phyloP scores from a whole-genome alignment of 2,113 vertebrate species.

The Alligator sinensis region DNA sequence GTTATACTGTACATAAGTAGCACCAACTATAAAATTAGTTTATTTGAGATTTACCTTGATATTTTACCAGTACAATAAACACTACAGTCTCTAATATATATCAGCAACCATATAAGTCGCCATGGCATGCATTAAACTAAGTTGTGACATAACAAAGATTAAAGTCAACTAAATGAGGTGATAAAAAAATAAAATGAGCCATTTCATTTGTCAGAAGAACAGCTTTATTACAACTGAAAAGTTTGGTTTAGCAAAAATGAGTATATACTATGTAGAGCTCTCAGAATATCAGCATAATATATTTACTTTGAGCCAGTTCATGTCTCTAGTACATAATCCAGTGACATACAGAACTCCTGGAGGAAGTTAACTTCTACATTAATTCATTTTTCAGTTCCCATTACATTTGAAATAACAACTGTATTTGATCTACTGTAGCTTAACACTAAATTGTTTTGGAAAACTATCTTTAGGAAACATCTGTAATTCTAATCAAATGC shows the following conservation, averaged over 20 bases:
- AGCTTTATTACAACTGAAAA: background rate
- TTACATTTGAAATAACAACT: background rate
- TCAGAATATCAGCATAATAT: background rate
- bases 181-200: background rate
- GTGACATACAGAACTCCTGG: accelerated
- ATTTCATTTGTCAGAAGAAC: background rate
- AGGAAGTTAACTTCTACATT: background rate
- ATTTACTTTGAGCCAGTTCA: background rate
- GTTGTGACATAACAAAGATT: background rate
- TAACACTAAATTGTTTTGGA: background rate
- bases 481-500: background rate
- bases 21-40: background rate
- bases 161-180: background rate
- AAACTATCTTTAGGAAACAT: background rate
- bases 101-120: background rate
- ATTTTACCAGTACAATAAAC: background rate
- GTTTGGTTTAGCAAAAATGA: background rate
- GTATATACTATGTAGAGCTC: background rate
- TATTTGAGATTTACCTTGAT: background rate
- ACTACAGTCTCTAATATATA: background rate
- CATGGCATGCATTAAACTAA: background rate
- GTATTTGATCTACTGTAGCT: background rate
- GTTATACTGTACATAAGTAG: background rate
- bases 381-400: background rate
- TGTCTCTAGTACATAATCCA: background rate